Base-by-base conservation (phyloP, 2,797 vertebrate genomes). In the Gymnothorax javanicus region DNA sequence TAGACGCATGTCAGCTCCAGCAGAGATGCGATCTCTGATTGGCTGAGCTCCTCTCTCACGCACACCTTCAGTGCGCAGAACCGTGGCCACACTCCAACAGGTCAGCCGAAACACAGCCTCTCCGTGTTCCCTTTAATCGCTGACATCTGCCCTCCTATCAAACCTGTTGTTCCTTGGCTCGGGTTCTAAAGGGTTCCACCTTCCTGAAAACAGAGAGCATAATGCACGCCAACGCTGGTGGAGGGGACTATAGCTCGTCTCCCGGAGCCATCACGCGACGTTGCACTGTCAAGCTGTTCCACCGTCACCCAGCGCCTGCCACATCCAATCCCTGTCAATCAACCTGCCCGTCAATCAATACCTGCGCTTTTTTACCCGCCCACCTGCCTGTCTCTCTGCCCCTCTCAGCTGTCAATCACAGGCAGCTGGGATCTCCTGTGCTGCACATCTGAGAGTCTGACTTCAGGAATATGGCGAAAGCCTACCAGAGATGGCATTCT, bases 301-400 rank as follows among this genome's bases (percentile, higher is more conserved):
- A 62, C 52, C 17, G 59, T 57, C 27, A 69, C 86, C 79, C 17
- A 94, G 94, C 91, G 90, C 90, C 90, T 86, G 90, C 87, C 93
- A 94, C 94, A 92, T 94, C 93, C 91, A 92, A 89, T 67, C 85
- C 88, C 93, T 94, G 94, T 94, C 95, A 95, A 93, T 94, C 94
- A 93, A 84, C 90, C 89, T 88, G 90, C 91, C 92, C 91, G 94
- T 95, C 93, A 94, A 94, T 95, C 94, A 93, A 94, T 95, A 95
- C 57, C 57, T 91, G 89, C 93, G 94, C 93, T 91, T 88, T 89
- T 92, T 87, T 89, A 57, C 77, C 75, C 27, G 77, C 85, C 59
- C 75, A 64, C 33, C 91, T 92, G 89, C 89, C 87, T 90, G 92
- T 92, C 91, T 92, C 85, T 95, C 94, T 93, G 92, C 92, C 92